Base-by-base conservation (phyloP, 2,113 vertebrate genomes). In the Irena cyanogastra region DNA sequence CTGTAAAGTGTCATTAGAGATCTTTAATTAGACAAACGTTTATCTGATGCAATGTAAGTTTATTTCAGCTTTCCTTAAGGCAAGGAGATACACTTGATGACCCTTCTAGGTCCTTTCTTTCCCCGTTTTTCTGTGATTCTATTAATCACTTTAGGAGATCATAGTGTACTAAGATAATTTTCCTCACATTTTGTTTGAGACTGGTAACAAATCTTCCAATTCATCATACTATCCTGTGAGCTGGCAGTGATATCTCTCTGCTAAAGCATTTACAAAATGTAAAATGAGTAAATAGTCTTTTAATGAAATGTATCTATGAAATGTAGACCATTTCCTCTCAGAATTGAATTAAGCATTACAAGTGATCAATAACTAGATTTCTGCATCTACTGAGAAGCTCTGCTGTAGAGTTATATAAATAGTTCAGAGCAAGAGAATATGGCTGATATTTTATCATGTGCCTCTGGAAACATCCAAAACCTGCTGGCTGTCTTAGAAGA, bases 281-380 rank as follows among this genome's bases (percentile, higher is more conserved):
- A 88, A 83, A 92, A 90, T 66, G 82, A 95, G 89, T 97, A 94
- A 95, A 93, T 78, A 93, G 68, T 39, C 77, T 92, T 96, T 53
- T 94, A 96, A 96, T 97, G 85, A 96, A 96, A 96, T 87, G 79
- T 89, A 92, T 84, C 81, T 78, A 76, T 89, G 83, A 97, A 90
- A 89, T 68, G 86, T 78, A 92, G 89, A 69, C 72, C 52, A 69
- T 84, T 97, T 94, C 95, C 92, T 86, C 88, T 81, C 60, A 53
- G 74, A 89, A 96, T 39, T 87, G 76, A 96, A 84, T 96, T 86
- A 93, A 78, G 65, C 69, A 68, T 92, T 87, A 71, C 80, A 90
- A 92, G 49, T 92, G 86, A 96, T 95, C 90, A 87, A 94, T 96
- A 94, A 89, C 88, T 78, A 89, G 83, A 84, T 84, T 90, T 96